phyloP scores from a whole-genome alignment of 2,797 vertebrate genomes.

The Threskiornis aethiopicus region DNA sequence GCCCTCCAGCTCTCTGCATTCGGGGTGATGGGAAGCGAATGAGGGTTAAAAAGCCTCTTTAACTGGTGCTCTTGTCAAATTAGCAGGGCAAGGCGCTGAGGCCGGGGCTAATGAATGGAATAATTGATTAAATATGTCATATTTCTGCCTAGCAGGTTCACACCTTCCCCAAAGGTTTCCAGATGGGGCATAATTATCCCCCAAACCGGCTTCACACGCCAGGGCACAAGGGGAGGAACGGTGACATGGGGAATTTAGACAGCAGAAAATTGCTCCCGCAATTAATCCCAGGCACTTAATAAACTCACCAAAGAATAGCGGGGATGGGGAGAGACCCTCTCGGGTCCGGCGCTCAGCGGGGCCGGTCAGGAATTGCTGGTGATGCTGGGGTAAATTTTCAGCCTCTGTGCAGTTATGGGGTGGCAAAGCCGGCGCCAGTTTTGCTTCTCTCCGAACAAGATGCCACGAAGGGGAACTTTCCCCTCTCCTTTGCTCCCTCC shows the following conservation, averaged over 20 bases:
- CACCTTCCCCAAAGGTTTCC: conserved; percentile 59
- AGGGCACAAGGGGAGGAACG: not conserved
- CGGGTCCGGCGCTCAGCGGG: not conserved
- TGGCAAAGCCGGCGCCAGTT: rapidly evolving
- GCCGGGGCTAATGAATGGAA: conserved; percentile 36
- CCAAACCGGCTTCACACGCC: not conserved
- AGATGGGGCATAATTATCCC: conserved; percentile 42
- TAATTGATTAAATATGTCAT: conserved; percentile 59
- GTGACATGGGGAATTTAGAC: not conserved
- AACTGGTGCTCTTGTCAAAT: not conserved
- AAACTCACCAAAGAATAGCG: not conserved
- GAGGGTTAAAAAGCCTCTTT: not conserved
- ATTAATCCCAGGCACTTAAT: conserved; percentile 44
- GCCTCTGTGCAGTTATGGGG: rapidly evolving
- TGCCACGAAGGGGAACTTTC: not conserved
- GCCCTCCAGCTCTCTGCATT: not conserved
- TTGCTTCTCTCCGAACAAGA: not conserved
- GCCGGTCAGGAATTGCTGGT: not conserved
- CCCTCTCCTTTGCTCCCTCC: not conserved
- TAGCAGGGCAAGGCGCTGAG: not conserved
- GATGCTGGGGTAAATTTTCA: not conserved
- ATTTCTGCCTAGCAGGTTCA: conserved; percentile 30
- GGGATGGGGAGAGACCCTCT: not conserved
- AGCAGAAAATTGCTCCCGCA: conserved; percentile 23
- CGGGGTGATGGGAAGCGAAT: not conserved